Conservation (phyloP, 1,140 invertebrate species). For the Drosophila virilis region DNA sequence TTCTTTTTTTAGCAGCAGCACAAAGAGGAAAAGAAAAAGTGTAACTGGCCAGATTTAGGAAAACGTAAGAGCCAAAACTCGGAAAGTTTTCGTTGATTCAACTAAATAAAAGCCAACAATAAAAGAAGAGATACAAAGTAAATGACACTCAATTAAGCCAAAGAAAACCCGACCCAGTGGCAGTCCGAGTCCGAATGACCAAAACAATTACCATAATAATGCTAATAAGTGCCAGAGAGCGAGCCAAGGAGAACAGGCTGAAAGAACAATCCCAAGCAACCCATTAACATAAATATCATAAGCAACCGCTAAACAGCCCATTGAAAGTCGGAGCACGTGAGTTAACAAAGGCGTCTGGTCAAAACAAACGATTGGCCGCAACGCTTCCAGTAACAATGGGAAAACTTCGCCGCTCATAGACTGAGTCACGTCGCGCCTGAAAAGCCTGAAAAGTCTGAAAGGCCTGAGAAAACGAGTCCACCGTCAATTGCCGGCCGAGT, state of each 20-base stretch:
- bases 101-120: slow-evolving; percentile 61
- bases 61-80: neutral
- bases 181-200: slow-evolving; percentile 38
- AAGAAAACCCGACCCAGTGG: slow-evolving; percentile 39
- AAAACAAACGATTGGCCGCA: slow-evolving; percentile 8
- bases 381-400: slow-evolving; percentile 24
- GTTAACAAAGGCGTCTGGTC: slow-evolving; percentile 16
- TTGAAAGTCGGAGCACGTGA: slow-evolving; percentile 45
- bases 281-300: slow-evolving; percentile 53
- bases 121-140: slow-evolving; percentile 10
- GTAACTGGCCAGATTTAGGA: slow-evolving; percentile 21
- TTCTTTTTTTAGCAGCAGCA: slow-evolving; percentile 47
- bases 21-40: slow-evolving; percentile 26
- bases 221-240: slow-evolving; percentile 53
- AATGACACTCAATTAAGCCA: slow-evolving; percentile 24
- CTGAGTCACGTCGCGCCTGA: slow-evolving; percentile 34
- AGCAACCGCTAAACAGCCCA: slow-evolving; percentile 9
- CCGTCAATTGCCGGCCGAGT: slow-evolving; percentile 16
- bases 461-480: slow-evolving; percentile 25
- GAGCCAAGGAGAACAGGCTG: slow-evolving; percentile 26
- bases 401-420: slow-evolving; percentile 17
- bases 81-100: slow-evolving; percentile 60
- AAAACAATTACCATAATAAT: slow-evolving; percentile 66
- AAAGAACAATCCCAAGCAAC: slow-evolving; percentile 24
- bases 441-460: slow-evolving; percentile 24